phyloP scores from a whole-genome alignment of 1,140 invertebrate genomes.

The Pantala flavescens region DNA sequence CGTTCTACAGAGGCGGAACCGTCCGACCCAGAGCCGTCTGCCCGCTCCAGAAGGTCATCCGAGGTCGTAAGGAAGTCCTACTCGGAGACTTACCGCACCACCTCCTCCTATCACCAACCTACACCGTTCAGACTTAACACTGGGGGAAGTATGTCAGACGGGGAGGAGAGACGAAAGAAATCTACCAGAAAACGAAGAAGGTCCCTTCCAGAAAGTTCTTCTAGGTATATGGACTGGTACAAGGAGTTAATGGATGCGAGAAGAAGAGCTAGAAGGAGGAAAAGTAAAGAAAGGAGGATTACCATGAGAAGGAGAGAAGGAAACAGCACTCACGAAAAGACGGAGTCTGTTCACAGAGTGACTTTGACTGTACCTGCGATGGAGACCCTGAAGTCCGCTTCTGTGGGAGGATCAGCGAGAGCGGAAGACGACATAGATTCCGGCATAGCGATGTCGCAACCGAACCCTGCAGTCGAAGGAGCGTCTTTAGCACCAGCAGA shows the following conservation, averaged over 20 bases:
- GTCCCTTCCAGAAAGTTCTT: neutral
- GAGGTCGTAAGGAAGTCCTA: neutral
- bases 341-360: neutral
- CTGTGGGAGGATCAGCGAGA: constrained; percentile 38
- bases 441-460: constrained; percentile 48
- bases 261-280: neutral
- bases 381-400: constrained; percentile 51
- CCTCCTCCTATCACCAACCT: neutral
- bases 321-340: neutral
- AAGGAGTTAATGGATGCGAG: neutral
- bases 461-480: neutral
- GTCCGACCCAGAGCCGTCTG: neutral
- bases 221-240: neutral
- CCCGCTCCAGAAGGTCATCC: neutral
- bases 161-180: neutral
- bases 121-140: neutral
- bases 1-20: neutral
- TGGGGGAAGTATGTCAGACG: neutral
- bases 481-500: neutral
- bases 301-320: neutral
- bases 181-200: neutral
- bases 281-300: neutral
- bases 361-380: neutral
- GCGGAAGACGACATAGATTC: constrained; percentile 57
- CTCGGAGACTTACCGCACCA: neutral